A percentile compares a stretch with the other conserved stretches of the same genome.
Evolutionary conservation across 2,797 vertebrate species (phyloP).

Genomic region (Tiaroga cobitis): DNA sequence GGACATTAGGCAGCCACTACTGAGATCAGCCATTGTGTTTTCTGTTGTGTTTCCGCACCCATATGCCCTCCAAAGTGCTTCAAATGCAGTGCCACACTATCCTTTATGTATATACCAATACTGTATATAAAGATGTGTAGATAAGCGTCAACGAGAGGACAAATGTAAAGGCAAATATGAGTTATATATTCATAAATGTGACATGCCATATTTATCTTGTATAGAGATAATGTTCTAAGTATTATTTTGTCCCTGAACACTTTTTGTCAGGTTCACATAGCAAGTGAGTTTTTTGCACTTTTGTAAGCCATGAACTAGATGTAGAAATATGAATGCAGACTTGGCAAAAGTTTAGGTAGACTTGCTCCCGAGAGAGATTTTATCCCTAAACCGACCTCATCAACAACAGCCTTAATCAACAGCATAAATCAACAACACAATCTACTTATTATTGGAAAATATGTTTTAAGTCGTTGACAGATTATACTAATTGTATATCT

Average conservation of each 20-base stretch:
- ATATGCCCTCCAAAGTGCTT: conserved; percentile 77
- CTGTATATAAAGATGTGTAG: conserved; percentile 81
- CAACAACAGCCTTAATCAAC: conserved; percentile 48
- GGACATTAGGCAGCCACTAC: background rate
- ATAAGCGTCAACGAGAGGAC: conserved; percentile 76
- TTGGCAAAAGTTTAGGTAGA: conserved; percentile 37
- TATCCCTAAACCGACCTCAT: conserved; percentile 34
- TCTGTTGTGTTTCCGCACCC: conserved; percentile 68
- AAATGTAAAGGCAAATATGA: conserved; percentile 81
- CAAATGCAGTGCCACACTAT: conserved; percentile 66
- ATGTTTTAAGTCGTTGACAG: background rate
- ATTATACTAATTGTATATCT: background rate
- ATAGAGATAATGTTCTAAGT: conserved; percentile 77
- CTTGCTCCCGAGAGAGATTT: conserved; percentile 35
- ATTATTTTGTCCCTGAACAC: conserved; percentile 81
- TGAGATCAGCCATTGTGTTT: conserved; percentile 59
- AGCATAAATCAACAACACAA: conserved; percentile 25
- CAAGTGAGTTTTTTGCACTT: conserved; percentile 69
- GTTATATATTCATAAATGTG: conserved; percentile 82
- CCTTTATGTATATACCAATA: conserved; percentile 79
- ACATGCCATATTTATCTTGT: conserved; percentile 79
- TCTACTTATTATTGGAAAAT: background rate
- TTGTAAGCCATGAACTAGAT: conserved; percentile 71
- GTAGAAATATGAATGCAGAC: conserved; percentile 51
- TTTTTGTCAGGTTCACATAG: conserved; percentile 70